These are phyloP conservation scores for Drosophila sturtevanti DNA, from an alignment of 1,140 invertebrate species.

Conservation along the genomic window DNA sequence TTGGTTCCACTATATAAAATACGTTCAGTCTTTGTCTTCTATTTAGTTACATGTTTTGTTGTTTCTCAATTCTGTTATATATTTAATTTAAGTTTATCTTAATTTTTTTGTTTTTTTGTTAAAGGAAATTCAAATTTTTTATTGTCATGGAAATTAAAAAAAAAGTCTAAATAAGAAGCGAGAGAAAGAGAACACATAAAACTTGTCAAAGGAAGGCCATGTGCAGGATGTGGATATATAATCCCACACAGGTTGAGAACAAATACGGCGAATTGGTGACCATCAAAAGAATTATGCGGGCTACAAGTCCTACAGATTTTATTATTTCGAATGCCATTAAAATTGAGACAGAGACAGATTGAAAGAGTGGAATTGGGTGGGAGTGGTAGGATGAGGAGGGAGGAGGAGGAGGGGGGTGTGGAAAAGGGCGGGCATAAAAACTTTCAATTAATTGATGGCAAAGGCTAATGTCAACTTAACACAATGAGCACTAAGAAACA, in stretches of 20 bases:
- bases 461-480: background rate
- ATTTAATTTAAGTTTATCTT: no score
- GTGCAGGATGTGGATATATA: background rate
- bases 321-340: background rate
- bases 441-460: slow-evolving; percentile 1
- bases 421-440: background rate
- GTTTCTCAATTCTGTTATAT: no score
- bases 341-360: background rate
- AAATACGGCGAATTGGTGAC: background rate
- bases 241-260: background rate
- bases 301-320: background rate
- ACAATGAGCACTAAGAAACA: background rate
- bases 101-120: no score
- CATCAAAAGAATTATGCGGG: slow-evolving; percentile 2
- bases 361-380: background rate
- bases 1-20: no score
- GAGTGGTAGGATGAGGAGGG: background rate
- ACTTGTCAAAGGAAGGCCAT: background rate
- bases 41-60: no score
- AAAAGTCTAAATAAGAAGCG: background rate
- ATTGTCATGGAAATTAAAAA: background rate
- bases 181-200: background rate
- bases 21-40: no score
- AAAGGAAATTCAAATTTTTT: background rate
- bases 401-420: background rate